Conservation (phyloP, 1,140 invertebrate genomes). For the Parapsyche elsis region DNA sequence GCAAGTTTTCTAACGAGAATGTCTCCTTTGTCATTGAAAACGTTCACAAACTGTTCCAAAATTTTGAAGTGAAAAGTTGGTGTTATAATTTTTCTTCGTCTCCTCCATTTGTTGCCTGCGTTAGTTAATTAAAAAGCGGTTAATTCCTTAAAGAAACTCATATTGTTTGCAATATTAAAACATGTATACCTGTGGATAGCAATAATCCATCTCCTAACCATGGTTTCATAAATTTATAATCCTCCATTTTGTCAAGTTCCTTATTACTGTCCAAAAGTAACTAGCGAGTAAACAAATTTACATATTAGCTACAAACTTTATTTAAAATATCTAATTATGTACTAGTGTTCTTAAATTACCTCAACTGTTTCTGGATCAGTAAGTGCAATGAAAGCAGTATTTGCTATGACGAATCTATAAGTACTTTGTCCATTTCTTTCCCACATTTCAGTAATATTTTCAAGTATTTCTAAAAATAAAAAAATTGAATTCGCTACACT, state of each 20-base stretch:
- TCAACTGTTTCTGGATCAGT: slow-evolving; percentile 46
- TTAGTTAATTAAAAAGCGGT: not conserved
- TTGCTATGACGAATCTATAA: slow-evolving; percentile 39
- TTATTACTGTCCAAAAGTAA: slow-evolving; percentile 43
- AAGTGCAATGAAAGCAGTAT: slow-evolving; percentile 6
- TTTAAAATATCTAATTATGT: not conserved
- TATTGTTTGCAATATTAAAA: no score
- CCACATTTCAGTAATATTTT: slow-evolving; percentile 34
- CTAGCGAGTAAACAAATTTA: no score
- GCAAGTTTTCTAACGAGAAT: slow-evolving; percentile 59
- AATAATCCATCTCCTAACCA: slow-evolving; percentile 53
- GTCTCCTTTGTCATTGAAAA: slow-evolving; percentile 64
- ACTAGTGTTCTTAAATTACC: slow-evolving; percentile 40
- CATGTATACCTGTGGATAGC: slow-evolving; percentile 37
- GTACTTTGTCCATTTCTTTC: slow-evolving; percentile 16
- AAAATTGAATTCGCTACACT: no score
- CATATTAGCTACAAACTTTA: not conserved
- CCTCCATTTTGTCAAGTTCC: slow-evolving; percentile 55
- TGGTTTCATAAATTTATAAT: slow-evolving; percentile 46
- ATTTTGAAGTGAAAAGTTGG: slow-evolving; percentile 93
- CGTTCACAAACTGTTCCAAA: slow-evolving; percentile 79
- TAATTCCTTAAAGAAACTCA: not conserved
- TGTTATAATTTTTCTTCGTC: slow-evolving; percentile 83
- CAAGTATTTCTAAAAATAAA: slow-evolving; percentile 39
- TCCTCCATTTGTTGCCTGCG: slow-evolving; percentile 81